Percentiles rank a stretch among this genome's conserved stretches.
phyloP scores from a whole-genome alignment of 2,888 invertebrate genomes.

The Machimus rusticus region DNA sequence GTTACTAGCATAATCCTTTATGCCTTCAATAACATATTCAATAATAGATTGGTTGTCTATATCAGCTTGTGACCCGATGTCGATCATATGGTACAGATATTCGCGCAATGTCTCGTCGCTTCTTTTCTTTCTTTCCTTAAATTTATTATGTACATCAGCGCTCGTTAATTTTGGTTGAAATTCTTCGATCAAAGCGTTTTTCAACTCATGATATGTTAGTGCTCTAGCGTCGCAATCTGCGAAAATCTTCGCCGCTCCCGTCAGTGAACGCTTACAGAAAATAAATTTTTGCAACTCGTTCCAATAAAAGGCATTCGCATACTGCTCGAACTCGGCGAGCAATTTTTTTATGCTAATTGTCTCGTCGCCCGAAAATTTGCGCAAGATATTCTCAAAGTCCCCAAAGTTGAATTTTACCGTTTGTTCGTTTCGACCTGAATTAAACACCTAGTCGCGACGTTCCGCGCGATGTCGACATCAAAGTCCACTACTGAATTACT shows the following conservation, averaged over 20 bases:
- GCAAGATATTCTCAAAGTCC: conserved; percentile 17
- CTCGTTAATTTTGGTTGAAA: conserved; percentile 1
- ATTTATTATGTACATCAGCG: conserved; percentile 34
- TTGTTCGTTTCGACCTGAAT: background rate
- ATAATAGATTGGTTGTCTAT: conserved; percentile 41
- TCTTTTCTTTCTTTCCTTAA: conserved; percentile 34
- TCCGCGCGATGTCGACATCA: background rate
- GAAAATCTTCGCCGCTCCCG: conserved; percentile 18
- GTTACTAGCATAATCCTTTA: conserved; percentile 28
- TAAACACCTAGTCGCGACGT: background rate
- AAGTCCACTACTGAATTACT: background rate
- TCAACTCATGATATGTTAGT: conserved; percentile 26
- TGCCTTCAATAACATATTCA: conserved; percentile 43
- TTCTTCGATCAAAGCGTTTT: conserved; percentile 4
- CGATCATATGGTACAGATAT: conserved; percentile 43
- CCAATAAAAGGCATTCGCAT: conserved; percentile 27
- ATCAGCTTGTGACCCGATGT: conserved; percentile 38
- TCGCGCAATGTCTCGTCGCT: conserved; percentile 32
- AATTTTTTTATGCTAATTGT: background rate
- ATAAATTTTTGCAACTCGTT: conserved; percentile 28
- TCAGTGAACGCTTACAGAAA: conserved; percentile 33
- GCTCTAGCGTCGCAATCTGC: conserved; percentile 40
- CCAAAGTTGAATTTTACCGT: background rate
- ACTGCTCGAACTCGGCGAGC: conserved; percentile 32
- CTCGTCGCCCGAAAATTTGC: background rate